These are phyloP conservation scores for Scomber japonicus DNA, from an alignment of 2,113 vertebrate genomes.

Conservation along the genomic window DNA sequence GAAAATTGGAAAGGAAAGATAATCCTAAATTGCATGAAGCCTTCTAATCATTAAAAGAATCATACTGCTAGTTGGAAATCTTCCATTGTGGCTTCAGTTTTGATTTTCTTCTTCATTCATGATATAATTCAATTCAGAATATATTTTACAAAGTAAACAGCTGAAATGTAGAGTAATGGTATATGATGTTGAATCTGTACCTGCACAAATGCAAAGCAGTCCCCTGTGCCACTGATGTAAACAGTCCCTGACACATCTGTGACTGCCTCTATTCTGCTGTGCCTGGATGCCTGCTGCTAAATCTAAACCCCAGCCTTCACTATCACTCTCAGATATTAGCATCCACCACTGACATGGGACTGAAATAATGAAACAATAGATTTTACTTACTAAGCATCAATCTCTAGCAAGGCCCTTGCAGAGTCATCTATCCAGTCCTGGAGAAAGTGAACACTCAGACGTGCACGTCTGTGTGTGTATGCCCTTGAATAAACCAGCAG, in stretches of 20 bases:
- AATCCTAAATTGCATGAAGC: conserved; percentile 4
- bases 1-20: neutral
- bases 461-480: conserved; percentile 21
- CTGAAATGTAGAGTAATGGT: conserved; percentile 20
- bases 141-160: conserved; percentile 16
- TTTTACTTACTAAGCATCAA: conserved; percentile 81
- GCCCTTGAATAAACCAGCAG: conserved; percentile 58
- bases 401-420: conserved; percentile 64
- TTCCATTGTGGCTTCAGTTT: conserved; percentile 14
- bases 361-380: conserved; percentile 74
- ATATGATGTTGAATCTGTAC: conserved; percentile 31
- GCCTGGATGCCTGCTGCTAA: conserved; percentile 49
- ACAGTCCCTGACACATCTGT: conserved; percentile 48
- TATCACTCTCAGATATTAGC: conserved; percentile 68
- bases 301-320: conserved; percentile 55
- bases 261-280: conserved; percentile 28
- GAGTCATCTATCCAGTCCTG: conserved; percentile 68
- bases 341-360: conserved; percentile 54
- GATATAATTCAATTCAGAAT: conserved; percentile 18
- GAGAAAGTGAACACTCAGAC: conserved; percentile 38
- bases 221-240: conserved; percentile 39
- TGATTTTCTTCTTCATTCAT: conserved; percentile 14
- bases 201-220: conserved; percentile 11
- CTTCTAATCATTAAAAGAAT: conserved; percentile 17
- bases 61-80: neutral